Evolutionary conservation across 2,113 vertebrate genomes (phyloP).

Genomic region (Lasiurus cinereus): DNA sequence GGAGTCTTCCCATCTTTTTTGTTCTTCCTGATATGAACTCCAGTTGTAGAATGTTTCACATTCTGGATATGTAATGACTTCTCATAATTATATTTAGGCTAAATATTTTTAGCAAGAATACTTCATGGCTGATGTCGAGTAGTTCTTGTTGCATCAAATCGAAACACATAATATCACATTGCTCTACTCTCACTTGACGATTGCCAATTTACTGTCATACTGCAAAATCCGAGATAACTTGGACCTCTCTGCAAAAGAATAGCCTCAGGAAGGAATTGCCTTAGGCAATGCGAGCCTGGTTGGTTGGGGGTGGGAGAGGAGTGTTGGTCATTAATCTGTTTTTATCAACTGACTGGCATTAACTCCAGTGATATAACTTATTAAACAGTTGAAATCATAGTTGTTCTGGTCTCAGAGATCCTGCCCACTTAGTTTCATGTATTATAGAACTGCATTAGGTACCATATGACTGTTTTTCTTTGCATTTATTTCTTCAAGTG

Average conservation of each 20-base stretch:
- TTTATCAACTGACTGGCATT: not conserved
- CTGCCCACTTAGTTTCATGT: not conserved
- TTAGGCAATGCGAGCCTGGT: not conserved
- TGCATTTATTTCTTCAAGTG: not conserved
- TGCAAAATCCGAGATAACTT: not conserved
- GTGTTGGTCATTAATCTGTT: not conserved
- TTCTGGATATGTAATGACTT: constrained; percentile 1
- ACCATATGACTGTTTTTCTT: not conserved
- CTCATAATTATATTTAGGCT: not conserved
- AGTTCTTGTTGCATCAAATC: not conserved
- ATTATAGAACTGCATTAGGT: not conserved
- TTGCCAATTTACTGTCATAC: not conserved
- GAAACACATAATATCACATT: not conserved
- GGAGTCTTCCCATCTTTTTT: not conserved
- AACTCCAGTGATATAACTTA: not conserved
- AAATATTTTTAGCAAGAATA: constrained; percentile 46
- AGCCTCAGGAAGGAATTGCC: not conserved
- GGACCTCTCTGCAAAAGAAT: not conserved
- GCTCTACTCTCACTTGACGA: not conserved
- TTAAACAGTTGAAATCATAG: not conserved
- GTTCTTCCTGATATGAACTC: not conserved
- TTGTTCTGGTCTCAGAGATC: not conserved
- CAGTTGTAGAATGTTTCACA: not conserved
- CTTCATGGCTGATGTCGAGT: not conserved
- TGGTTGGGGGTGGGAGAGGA: not conserved